Evolutionary conservation across 2,888 invertebrate genomes (phyloP), one percentile per base, ranked within the genome.

Genomic region (Poecilus cupreus): DNA sequence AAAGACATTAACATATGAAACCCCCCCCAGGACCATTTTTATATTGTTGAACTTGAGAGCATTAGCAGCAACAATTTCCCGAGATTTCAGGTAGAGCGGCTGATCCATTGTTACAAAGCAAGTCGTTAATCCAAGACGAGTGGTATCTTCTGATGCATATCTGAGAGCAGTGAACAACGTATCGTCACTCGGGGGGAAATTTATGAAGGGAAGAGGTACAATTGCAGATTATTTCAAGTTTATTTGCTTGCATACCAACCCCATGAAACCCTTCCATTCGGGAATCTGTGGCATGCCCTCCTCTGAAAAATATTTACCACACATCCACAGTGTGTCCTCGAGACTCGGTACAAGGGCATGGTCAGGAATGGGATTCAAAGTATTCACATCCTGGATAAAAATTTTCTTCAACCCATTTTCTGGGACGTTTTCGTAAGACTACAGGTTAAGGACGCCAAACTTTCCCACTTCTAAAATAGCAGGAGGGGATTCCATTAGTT

Each of bases 51-150:
- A 60, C 3, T 26, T 24, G n/a, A 11, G 26, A 11, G 51, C 18
- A 13, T 26, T 11, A 8, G 72, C 22, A 0, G 64, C 64, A 0
- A 84, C 79, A 16, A 85, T 83, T 54, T 85, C 85, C 8, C 83
- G 37, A 49, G 84, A 83, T 68, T 85, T 86, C 1, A 75, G 16
- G 72, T 85, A 85, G 2, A 85, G 72, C 1, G 85, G 85, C 60
- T 85, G 85, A 57, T 85, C 85, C 43, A 84, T 85, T n/a, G 85
- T 85, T 1, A 85, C 83, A 68, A 85, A 79, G 49, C 82, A 83
- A 32, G 3, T 16, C 18, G 13, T 13, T 2, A 3, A 13, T 3
- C 1, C 16, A 46, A 5, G 6, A 10, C n/a, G 5, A n/a, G 5
- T 5, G 4, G 18, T 51, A 16, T 4, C 16, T 8, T 51, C 18